Conservation (phyloP, 2,888 invertebrate species). For the Drosophila helvetica region DNA sequence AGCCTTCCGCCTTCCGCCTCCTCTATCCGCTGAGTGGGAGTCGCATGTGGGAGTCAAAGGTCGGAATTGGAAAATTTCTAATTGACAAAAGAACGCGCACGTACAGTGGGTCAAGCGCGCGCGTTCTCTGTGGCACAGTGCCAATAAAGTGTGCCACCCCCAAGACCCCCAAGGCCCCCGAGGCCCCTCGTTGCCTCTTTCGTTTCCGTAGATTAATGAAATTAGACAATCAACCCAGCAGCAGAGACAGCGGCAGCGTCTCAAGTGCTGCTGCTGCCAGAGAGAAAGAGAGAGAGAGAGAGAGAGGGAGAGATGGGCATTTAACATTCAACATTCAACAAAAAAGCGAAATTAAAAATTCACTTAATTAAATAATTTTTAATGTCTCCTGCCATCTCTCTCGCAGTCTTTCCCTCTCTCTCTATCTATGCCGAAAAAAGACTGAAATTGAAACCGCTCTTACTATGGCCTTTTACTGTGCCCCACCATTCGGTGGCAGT, state of each 20-base stretch:
- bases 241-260: neutral
- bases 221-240: slow-evolving; percentile 70
- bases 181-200: neutral
- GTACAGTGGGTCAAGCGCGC: slow-evolving; percentile 46
- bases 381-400: slow-evolving; percentile 59
- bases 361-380: slow-evolving; percentile 79
- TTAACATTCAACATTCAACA: neutral
- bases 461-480: slow-evolving; percentile 23
- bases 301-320: neutral
- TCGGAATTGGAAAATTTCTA: slow-evolving; percentile 68
- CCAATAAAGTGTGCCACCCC: slow-evolving; percentile 64
- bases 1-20: neutral
- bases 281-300: too few species aligned
- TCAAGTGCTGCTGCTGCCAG: neutral
- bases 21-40: neutral
- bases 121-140: slow-evolving; percentile 58
- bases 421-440: neutral
- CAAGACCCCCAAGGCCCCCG: too few species aligned
- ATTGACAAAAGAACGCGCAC: slow-evolving; percentile 49
- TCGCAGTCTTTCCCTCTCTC: slow-evolving; percentile 25
- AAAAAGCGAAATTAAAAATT: slow-evolving; percentile 66
- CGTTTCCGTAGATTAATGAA: slow-evolving; percentile 65
- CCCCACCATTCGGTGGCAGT: slow-evolving; percentile 19
- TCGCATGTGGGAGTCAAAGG: slow-evolving; percentile 39
- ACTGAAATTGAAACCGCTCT: slow-evolving; percentile 28